Evolutionary conservation across 2,888 invertebrate species (phyloP), one percentile per base, ranked within the genome.

Genomic region (Lepeophtheirus nordmannii): DNA sequence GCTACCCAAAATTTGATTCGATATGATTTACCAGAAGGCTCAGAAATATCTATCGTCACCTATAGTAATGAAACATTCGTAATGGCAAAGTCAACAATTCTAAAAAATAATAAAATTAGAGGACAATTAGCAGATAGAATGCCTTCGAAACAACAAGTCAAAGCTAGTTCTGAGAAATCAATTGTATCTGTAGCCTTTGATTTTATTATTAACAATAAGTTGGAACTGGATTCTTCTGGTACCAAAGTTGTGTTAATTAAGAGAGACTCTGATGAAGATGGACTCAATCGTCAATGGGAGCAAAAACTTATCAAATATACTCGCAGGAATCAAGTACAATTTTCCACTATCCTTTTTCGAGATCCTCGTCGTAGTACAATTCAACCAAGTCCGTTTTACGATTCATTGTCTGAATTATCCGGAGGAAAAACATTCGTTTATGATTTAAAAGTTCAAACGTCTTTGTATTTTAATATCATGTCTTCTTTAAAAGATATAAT

Each of bases 1-100:
- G 82, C 82, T 0, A 76, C 82, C 64, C 76, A 81, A 46, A 81
- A 82, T 71, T 81, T 81, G 79, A 79, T 80, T 1, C 74, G 79
- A 41, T 78, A 80, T 67, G 80, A 81, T 71, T 72, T 82, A 22
- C 79, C 71, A 5, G 70, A 72, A 46, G 73, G 72, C 30, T 72
- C 73, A 30, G 70, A 72, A 68, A 67, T 75, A 41, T 74, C 75
- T 66, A 70, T 75, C 41, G 72, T 75, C 62, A 71, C 72, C 40
- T 74, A 75, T 61, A 70, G 70, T 22, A 70, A 72, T 69, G 68
- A 57, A 59, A 71, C 68, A 68, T 68, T 65, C 69, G 70, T 65
- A 65, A 71, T 67, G 53, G 59, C 68, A 20, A 56, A 46, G 14
- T 56, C 62, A 70, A 70, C 70, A 14, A 67, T 62, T 1, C 68